These are phyloP conservation scores for Gymnothorax reevesii DNA, from an alignment of 2,797 vertebrate species.

Conservation along the genomic window DNA sequence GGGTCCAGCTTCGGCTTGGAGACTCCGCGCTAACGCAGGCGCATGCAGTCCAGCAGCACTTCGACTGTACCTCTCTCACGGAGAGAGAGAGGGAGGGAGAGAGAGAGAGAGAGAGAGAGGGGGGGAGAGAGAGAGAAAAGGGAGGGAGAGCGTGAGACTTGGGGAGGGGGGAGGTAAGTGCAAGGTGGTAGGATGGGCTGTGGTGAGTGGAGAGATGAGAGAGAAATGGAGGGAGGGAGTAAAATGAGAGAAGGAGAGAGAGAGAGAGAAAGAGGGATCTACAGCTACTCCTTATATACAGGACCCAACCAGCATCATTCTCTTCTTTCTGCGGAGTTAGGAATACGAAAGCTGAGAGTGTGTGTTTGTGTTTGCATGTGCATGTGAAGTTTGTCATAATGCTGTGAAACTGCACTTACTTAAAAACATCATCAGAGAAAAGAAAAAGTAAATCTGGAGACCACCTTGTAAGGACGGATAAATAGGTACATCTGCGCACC, in stretches of 20 bases:
- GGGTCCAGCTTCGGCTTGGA: slow-evolving; percentile 60
- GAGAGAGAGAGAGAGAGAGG: slow-evolving; percentile 39
- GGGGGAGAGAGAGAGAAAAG: slow-evolving; percentile 54
- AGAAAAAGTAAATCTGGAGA: slow-evolving; percentile 2
- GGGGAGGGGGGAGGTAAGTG: slow-evolving; percentile 8
- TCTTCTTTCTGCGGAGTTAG: slow-evolving; percentile 38
- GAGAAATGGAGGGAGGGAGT: background rate
- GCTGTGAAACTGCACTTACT: no score
- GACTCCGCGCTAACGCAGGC: slow-evolving; percentile 55
- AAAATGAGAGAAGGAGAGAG: slow-evolving; percentile 20
- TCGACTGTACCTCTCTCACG: slow-evolving; percentile 37
- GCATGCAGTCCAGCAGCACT: slow-evolving; percentile 52
- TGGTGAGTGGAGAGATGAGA: background rate
- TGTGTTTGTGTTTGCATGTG: no score
- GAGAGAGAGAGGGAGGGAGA: slow-evolving; percentile 44
- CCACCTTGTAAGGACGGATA: no score
- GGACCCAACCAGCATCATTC: slow-evolving; percentile 50
- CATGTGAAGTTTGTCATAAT: no score
- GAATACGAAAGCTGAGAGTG: no score
- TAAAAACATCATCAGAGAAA: slow-evolving; percentile 31
- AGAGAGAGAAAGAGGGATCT: slow-evolving; percentile 46
- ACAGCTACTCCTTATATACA: slow-evolving; percentile 50
- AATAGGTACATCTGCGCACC: no score
- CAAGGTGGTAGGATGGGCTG: slow-evolving; percentile 27
- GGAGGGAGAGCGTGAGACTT: slow-evolving; percentile 36